Base-by-base conservation (phyloP, 37 sponge, comb jelly and placozoan genomes). In the Lycopodina hypogea region DNA sequence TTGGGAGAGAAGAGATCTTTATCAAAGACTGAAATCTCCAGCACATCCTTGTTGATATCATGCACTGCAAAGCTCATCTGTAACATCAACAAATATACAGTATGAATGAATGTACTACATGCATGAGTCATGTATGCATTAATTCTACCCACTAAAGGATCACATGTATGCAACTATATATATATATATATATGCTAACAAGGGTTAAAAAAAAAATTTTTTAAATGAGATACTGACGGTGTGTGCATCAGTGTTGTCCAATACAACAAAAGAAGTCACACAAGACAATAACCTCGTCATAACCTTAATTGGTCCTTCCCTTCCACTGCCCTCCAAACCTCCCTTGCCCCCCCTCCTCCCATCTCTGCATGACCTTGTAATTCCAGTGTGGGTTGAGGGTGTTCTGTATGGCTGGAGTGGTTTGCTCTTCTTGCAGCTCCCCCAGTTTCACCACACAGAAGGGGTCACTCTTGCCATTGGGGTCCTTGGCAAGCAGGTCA, bases 1-100 rank as follows among this genome's bases (percentile, higher is more conserved):
- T 88, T 90, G 0, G 94, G 94, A 38, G 91, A 90, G 58, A 93
- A 93, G 32, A 90, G 74, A 56, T 93, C 94, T 48, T 84, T 79
- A 53, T 93, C 94, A 80, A 90, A 93, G 58, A 93, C 91, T 19
- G 88, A 81, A 15, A 93, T 58, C 39, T 83, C 87, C 39, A 93
- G 63, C 22, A 37, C 51, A 28, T 90, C 84, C 14, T 65, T 69
- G 56, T 69, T 71, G 18, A 72, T 77, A 48, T 93, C 88, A 39
- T 76, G 52, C 19, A 93, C 81, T 21, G 19, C 26, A 74, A 93
- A 93, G 11, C 52, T 59, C 82, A 90, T 75, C 94, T 90, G 57
- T 22, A 62, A 1, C 23, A 29, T 36, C 28, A 72, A 55, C 19
- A 55, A 55, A 71, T 9, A 51, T 45, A 36, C 52, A 51, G 48